Evolutionary conservation across 2,888 invertebrate genomes (phyloP), one percentile per base, ranked within the genome.

Genomic region (Lasioglossum malachurum): DNA sequence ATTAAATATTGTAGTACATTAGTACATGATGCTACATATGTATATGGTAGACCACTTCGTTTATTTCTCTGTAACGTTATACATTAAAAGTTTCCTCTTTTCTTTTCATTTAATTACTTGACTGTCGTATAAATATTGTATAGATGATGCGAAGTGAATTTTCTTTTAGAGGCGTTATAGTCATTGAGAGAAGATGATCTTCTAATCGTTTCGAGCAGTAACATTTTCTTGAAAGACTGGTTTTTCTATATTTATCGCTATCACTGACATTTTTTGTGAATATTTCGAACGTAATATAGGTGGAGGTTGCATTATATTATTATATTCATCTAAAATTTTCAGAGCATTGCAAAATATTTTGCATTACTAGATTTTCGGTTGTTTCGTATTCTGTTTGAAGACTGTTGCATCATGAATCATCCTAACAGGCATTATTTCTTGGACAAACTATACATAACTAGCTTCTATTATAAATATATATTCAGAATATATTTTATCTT

Each of bases 391-490:
- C 12, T 38, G 23, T 10, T 35, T 16, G 31, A 74, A 64, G 23
- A 75, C 49, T 19, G 5, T 49, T 71, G 31, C 27, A 31, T 35
- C 44, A 46, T 27, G 16, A 41, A 84, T 5, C 69, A 53, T 49
- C 75, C 19, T 71, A 80, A 77, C 85, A 84, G 86, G 80, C 77
- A 84, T 80, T 86, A 84, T 76, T 80, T 86, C 64, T 75, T 81
- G 85, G 73, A 23, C 75, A 27, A 35, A 41, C 41, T 81, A 83
- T 75, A 78, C 46, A 64, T 79, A 87, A 64, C 60, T 80, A 86
- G 69, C 85, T 86, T 83, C 67, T 75, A 89, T 82, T 46, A 90
- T 85, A 31, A 31, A 31, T 31, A 88, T 41, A 88, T 88, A 88
- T 69, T 38, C 23, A 23, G 35, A 79, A 67, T 77, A 88, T 72